These are phyloP conservation scores for Holacanthus passer DNA, from an alignment of 2,113 vertebrate genomes.

Conservation along the genomic window DNA sequence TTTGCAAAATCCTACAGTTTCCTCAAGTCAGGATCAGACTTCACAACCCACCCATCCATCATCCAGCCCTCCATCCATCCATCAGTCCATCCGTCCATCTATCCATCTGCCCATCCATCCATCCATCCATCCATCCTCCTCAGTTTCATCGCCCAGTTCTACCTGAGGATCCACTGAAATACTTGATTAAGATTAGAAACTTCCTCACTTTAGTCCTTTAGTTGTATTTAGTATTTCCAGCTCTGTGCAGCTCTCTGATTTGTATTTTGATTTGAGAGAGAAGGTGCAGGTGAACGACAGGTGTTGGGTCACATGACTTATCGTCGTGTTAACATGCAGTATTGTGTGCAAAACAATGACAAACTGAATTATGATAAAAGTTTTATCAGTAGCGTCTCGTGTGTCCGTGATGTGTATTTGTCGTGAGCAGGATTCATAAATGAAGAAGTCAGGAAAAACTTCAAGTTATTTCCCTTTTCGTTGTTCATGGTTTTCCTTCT, in stretches of 20 bases:
- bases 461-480: too few relatives aligned
- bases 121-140: neutral
- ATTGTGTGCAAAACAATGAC: conserved; percentile 70
- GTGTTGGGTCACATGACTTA: conserved; percentile 44
- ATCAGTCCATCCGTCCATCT: too few relatives aligned
- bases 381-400: conserved; percentile 41
- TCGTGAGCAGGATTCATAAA: neutral
- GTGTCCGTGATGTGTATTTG: neutral
- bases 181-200: too few relatives aligned
- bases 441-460: neutral
- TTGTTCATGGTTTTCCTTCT: too few relatives aligned
- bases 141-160: neutral
- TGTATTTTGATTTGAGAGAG: neutral
- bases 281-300: conserved; percentile 16
- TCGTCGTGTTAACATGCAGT: conserved; percentile 68
- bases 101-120: neutral
- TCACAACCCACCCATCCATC: too few relatives aligned
- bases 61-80: too few relatives aligned
- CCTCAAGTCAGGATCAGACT: neutral
- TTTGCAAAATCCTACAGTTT: neutral
- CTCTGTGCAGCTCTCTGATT: too few relatives aligned
- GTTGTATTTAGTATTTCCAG: too few relatives aligned
- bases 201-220: too few relatives aligned
- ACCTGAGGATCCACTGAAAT: too few relatives aligned
- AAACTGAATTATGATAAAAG: conserved; percentile 59